Percentiles rank a stretch among this genome's conserved stretches.
Evolutionary conservation across 2,888 invertebrate genomes (phyloP).

Genomic region (Anarsia innoxiella): DNA sequence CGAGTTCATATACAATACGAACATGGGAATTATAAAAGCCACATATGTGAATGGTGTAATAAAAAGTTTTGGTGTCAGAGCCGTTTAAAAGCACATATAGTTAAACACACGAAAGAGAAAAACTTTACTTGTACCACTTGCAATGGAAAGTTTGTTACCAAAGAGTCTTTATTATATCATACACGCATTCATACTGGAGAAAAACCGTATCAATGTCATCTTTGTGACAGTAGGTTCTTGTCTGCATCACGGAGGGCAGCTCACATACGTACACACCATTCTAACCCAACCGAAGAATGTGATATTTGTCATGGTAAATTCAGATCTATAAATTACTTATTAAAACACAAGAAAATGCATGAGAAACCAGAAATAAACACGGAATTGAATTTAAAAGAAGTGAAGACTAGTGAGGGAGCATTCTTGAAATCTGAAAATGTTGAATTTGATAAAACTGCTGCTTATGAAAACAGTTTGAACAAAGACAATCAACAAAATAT

Average conservation of each 20-base stretch:
- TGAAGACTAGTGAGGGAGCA: too few species aligned
- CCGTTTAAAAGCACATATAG: constrained; percentile 51
- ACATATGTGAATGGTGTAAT: constrained; percentile 53
- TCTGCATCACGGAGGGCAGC: constrained; percentile 50
- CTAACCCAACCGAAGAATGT: constrained; percentile 36
- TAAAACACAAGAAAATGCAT: constrained; percentile 40
- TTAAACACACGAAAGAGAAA: constrained; percentile 56
- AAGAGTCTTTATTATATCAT: constrained; percentile 55
- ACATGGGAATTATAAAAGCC: constrained; percentile 54
- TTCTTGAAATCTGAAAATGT: too few species aligned
- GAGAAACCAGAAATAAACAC: too few species aligned
- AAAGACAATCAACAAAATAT: neutral
- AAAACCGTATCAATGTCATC: constrained; percentile 48
- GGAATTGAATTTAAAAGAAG: too few species aligned
- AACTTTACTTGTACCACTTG: constrained; percentile 48
- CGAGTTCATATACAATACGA: constrained; percentile 59
- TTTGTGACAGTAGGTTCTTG: constrained; percentile 44
- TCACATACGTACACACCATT: constrained; percentile 46
- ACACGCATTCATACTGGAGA: constrained; percentile 61
- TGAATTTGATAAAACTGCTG: too few species aligned
- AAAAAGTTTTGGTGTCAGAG: constrained; percentile 60
- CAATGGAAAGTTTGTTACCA: constrained; percentile 50
- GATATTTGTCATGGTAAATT: constrained; percentile 45
- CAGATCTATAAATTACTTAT: constrained; percentile 32
- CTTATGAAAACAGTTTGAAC: neutral